phyloP scores from a whole-genome alignment of 2,797 vertebrate genomes.

The Dipus sagitta region DNA sequence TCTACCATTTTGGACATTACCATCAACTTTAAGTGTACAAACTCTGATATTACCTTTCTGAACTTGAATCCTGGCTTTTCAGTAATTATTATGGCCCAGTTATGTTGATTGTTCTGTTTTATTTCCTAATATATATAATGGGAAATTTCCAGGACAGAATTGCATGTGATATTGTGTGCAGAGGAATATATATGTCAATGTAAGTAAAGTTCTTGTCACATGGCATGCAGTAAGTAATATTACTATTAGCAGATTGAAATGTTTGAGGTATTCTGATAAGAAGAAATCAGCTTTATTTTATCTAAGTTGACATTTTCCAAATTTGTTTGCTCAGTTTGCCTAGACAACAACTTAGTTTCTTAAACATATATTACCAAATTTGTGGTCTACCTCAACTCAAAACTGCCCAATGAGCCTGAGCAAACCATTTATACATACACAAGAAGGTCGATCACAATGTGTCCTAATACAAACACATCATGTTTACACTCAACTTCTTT shows the following conservation, averaged over 20 bases:
- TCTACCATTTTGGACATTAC: neutral
- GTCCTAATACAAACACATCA: neutral
- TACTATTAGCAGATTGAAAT: neutral
- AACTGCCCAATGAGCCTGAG: neutral
- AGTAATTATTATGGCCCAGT: neutral
- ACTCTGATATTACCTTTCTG: neutral
- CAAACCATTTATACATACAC: neutral
- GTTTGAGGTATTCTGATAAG: neutral
- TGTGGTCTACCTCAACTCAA: neutral
- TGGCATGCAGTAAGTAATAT: neutral
- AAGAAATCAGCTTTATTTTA: slow-evolving; percentile 22
- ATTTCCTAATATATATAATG: neutral
- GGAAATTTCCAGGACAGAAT: neutral
- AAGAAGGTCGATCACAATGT: neutral
- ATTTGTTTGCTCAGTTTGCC: neutral
- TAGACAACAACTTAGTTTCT: neutral
- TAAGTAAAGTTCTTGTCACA: neutral
- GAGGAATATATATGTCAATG: neutral
- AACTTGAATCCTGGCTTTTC: neutral
- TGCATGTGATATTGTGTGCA: neutral
- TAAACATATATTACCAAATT: neutral
- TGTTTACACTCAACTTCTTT: neutral
- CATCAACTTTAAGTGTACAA: neutral
- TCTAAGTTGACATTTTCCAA: neutral
- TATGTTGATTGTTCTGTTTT: neutral